Conservation (phyloP, 64 coral and sea anemone species). For the Montipora capricornis region DNA sequence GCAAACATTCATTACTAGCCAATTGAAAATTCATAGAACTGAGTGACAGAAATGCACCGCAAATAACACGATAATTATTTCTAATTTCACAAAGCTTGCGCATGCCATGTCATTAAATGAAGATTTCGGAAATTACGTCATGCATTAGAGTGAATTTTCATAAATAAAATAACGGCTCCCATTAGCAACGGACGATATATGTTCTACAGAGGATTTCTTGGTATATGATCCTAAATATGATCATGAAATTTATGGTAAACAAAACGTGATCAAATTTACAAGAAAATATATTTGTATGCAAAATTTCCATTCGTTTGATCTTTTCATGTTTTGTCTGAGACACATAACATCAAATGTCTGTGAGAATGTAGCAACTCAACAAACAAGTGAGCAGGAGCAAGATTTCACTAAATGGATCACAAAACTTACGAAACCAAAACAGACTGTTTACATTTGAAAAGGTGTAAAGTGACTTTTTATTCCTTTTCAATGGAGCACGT, state of each 20-base stretch:
- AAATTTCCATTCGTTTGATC: too few relatives aligned
- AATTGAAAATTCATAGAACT: constrained; percentile 47
- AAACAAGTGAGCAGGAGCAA: background rate
- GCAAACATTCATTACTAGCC: constrained; percentile 43
- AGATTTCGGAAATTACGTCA: constrained; percentile 17
- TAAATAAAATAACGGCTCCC: background rate
- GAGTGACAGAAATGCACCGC: constrained; percentile 24
- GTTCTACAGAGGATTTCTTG: background rate
- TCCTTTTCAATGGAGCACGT: background rate
- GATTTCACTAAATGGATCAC: background rate
- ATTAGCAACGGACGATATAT: background rate
- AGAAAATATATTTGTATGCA: too few relatives aligned
- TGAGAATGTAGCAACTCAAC: too few relatives aligned
- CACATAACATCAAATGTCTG: too few relatives aligned
- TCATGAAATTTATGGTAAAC: background rate
- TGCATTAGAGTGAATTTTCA: background rate
- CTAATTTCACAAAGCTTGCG: constrained; percentile 17
- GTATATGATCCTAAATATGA: background rate
- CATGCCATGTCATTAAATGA: background rate
- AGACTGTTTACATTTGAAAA: background rate
- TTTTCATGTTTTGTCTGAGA: too few relatives aligned
- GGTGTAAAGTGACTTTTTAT: background rate
- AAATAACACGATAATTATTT: constrained; percentile 31
- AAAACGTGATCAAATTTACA: background rate
- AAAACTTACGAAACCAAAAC: background rate